These are phyloP conservation scores for Agapostemon virescens DNA, from an alignment of 2,888 invertebrate genomes.

Conservation along the genomic window DNA sequence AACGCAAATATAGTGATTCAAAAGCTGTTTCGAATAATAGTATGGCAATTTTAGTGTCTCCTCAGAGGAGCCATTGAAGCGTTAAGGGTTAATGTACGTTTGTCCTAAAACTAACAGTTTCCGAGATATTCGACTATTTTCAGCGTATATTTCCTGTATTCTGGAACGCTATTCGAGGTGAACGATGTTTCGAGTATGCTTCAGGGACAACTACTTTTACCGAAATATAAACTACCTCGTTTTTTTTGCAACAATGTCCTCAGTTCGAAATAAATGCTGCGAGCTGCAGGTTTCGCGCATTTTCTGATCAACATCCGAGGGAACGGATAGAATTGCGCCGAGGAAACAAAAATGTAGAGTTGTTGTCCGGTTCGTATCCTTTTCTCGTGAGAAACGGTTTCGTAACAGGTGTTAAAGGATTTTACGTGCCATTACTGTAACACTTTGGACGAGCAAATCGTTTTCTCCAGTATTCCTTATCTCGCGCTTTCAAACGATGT, in stretches of 20 bases:
- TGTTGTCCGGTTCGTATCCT: neutral
- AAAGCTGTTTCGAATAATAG: too few species aligned
- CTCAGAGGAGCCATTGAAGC: too few species aligned
- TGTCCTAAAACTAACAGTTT: too few species aligned
- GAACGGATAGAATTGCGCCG: neutral
- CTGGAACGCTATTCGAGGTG: too few species aligned
- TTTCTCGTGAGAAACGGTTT: neutral
- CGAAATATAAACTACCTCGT: neutral
- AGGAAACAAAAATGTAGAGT: neutral
- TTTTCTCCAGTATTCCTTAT: slow-evolving; percentile 14
- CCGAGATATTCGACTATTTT: too few species aligned
- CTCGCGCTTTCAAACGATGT: neutral
- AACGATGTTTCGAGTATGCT: too few species aligned
- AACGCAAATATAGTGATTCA: too few species aligned
- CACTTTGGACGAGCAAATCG: neutral
- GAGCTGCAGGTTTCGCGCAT: accelerated
- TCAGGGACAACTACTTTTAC: too few species aligned
- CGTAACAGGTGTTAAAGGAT: slow-evolving; percentile 17
- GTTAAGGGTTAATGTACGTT: too few species aligned
- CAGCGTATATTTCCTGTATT: too few species aligned
- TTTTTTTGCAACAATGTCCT: neutral
- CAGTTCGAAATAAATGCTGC: neutral
- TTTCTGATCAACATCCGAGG: neutral
- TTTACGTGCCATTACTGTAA: slow-evolving; percentile 5
- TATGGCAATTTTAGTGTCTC: too few species aligned